These are phyloP conservation scores for Abscondita cerata DNA, from an alignment of 2,888 invertebrate species.

Conservation along the genomic window DNA sequence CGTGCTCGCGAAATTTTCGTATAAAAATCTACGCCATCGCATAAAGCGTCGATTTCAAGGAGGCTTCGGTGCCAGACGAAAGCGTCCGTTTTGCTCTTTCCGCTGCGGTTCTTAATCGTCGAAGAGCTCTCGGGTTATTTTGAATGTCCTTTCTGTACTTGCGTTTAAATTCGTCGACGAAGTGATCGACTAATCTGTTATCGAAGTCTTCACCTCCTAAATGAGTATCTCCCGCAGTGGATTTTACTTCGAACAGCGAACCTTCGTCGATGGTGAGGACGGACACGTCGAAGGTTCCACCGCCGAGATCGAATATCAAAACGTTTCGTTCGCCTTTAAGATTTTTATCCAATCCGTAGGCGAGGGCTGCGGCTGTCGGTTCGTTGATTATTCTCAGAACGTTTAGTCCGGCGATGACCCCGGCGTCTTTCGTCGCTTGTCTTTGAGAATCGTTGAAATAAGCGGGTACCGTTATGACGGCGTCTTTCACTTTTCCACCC, in stretches of 20 bases:
- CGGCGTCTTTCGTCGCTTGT: slow-evolving; percentile 86
- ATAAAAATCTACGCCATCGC: slow-evolving; percentile 76
- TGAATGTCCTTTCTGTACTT: slow-evolving; percentile 75
- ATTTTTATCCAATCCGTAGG: slow-evolving; percentile 63
- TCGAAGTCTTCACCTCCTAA: slow-evolving; percentile 58
- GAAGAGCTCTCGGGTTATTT: slow-evolving; percentile 69
- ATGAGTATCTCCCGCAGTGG: slow-evolving; percentile 63
- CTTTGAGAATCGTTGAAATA: slow-evolving; percentile 73
- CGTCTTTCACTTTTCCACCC: slow-evolving; percentile 73
- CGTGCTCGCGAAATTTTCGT: slow-evolving; percentile 75
- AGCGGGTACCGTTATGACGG: slow-evolving; percentile 82
- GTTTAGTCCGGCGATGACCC: slow-evolving; percentile 72
- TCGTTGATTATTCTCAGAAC: slow-evolving; percentile 71
- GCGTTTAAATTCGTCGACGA: slow-evolving; percentile 75
- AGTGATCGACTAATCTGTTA: slow-evolving; percentile 70
- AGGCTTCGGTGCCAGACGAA: slow-evolving; percentile 78
- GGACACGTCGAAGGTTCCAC: slow-evolving; percentile 66
- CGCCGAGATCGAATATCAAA: slow-evolving; percentile 60
- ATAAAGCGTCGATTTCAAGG: slow-evolving; percentile 77
- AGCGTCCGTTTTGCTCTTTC: slow-evolving; percentile 80
- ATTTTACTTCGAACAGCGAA: slow-evolving; percentile 62
- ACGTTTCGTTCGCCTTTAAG: slow-evolving; percentile 57
- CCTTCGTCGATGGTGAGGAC: slow-evolving; percentile 71
- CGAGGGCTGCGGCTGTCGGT: slow-evolving; percentile 67
- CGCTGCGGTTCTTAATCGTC: slow-evolving; percentile 76